These are phyloP conservation scores for Oryzias dopingdopingensis DNA, from an alignment of 2,797 vertebrate species.

Conservation along the genomic window DNA sequence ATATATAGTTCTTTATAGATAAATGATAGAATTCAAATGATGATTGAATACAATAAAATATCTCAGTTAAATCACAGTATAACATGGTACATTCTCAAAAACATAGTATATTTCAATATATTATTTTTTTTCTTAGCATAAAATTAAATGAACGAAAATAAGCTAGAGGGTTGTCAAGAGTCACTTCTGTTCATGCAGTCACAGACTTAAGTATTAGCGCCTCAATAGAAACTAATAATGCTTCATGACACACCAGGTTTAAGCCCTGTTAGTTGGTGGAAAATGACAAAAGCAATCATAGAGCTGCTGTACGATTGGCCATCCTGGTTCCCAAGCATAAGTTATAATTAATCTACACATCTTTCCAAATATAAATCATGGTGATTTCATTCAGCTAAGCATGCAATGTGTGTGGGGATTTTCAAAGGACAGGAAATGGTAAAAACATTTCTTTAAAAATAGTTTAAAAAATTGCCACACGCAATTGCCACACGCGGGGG, in stretches of 20 bases:
- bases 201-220: conserved; percentile 83
- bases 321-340: conserved; percentile 65
- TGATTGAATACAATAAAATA: conserved; percentile 84
- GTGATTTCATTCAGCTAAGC: conserved; percentile 75
- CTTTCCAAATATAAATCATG: conserved; percentile 65
- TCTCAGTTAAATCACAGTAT: conserved; percentile 85
- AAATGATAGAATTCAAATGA: conserved; percentile 81
- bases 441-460: conserved; percentile 64
- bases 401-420: conserved; percentile 70
- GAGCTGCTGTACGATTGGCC: conserved; percentile 50
- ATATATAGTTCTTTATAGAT: conserved; percentile 83
- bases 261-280: conserved; percentile 71
- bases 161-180: conserved; percentile 77
- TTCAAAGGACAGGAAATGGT: conserved; percentile 50
- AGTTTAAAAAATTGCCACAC: conserved; percentile 55
- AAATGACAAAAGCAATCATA: conserved; percentile 62
- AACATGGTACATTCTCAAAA: conserved; percentile 87
- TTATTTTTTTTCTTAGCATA: conserved; percentile 73
- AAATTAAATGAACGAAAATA: conserved; percentile 70
- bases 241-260: conserved; percentile 76
- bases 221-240: conserved; percentile 70
- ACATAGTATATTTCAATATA: conserved; percentile 84
- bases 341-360: conserved; percentile 64
- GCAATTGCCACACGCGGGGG: conserved; percentile 48
- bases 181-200: conserved; percentile 85